phyloP scores from a whole-genome alignment of 2,113 vertebrate species.

The Guaruba guarouba region DNA sequence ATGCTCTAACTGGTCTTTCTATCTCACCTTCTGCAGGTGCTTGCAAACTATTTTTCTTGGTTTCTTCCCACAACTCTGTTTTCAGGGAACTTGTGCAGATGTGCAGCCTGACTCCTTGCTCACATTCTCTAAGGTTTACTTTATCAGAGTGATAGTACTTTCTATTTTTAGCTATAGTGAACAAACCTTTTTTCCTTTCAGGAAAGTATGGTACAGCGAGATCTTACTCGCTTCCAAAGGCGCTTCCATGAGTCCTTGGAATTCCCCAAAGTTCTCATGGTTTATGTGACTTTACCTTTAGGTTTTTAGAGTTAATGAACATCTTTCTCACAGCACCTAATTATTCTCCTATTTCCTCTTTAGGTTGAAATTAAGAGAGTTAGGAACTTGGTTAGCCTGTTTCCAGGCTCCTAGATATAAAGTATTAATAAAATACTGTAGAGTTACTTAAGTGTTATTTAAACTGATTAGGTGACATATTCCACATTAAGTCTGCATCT shows the following conservation, averaged over 20 bases:
- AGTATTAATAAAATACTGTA: not conserved
- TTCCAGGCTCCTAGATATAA: not conserved
- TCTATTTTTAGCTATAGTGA: not conserved
- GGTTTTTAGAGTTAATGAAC: not conserved
- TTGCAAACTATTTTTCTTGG: not conserved
- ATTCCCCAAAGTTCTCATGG: not conserved
- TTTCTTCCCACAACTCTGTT: not conserved
- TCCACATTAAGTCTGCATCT: not conserved
- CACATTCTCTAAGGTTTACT: not conserved
- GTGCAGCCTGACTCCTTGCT: not conserved
- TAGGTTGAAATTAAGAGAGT: not conserved
- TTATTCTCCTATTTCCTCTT: not conserved
- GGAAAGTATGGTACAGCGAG: not conserved
- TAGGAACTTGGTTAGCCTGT: not conserved
- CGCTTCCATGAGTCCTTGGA: not conserved
- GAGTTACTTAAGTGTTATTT: not conserved
- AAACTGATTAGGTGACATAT: not conserved
- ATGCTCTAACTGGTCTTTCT: not conserved
- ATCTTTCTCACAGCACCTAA: not conserved
- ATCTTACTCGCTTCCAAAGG: not conserved
- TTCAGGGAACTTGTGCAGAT: not conserved
- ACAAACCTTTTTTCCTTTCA: not conserved
- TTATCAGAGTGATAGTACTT: not conserved
- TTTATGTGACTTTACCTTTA: not conserved
- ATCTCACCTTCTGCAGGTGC: not conserved